phyloP scores from a whole-genome alignment of 2,888 invertebrate genomes.

The Dermolepida albohirtum region DNA sequence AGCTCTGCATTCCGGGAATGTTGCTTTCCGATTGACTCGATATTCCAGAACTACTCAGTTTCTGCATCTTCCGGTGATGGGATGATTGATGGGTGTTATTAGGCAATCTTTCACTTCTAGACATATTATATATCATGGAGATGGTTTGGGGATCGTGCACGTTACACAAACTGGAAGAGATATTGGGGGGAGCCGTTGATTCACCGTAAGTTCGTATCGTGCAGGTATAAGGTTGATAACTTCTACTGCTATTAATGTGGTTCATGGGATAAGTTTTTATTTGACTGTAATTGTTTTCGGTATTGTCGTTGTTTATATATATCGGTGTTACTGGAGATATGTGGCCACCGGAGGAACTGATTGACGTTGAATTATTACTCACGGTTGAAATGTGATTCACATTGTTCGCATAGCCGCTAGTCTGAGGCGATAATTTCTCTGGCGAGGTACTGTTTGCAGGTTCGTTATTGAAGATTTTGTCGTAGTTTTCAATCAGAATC shows the following conservation, averaged over 20 bases:
- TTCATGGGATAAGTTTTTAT: conserved; percentile 35
- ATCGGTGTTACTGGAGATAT: conserved; percentile 9
- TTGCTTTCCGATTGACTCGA: conserved; percentile 65
- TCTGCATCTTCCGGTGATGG: conserved; percentile 50
- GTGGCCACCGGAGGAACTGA: conserved; percentile 15
- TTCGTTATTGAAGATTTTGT: conserved; percentile 74
- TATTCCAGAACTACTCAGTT: conserved; percentile 56
- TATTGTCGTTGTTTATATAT: conserved; percentile 36
- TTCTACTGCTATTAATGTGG: conserved; percentile 33
- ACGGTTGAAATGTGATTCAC: conserved; percentile 11
- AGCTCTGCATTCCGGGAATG: conserved; percentile 61
- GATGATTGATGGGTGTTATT: conserved; percentile 26
- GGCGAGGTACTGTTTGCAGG: conserved; percentile 54
- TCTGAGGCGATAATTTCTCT: conserved; percentile 50
- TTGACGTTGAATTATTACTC: conserved; percentile 12
- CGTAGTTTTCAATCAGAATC: conserved; percentile 91
- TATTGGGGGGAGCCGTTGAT: conserved; percentile 61
- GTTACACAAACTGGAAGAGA: conserved; percentile 64
- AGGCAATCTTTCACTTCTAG: conserved; percentile 56
- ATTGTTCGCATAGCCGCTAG: conserved; percentile 43
- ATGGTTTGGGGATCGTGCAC: conserved; percentile 59
- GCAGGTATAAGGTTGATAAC: conserved; percentile 43
- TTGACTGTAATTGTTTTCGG: conserved; percentile 39
- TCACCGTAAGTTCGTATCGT: conserved; percentile 68
- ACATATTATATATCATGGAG: conserved; percentile 56